These are phyloP conservation scores for Chaetophractus vellerosus DNA, from an alignment of 2,797 vertebrate genomes.

Conservation along the genomic window DNA sequence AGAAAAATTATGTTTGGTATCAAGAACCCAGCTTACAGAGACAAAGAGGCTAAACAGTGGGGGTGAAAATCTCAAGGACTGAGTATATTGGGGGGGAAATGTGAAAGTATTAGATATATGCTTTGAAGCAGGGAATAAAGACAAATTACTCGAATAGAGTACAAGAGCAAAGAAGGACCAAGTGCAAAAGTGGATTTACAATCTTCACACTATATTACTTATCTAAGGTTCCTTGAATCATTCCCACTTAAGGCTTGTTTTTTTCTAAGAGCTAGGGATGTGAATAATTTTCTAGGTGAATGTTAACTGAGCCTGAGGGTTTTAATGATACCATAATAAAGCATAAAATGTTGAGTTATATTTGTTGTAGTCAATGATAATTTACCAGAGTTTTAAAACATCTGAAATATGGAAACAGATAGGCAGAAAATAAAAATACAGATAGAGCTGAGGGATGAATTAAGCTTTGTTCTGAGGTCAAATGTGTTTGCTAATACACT, in stretches of 20 bases:
- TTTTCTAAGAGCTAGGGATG: background rate
- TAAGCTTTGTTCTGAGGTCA: background rate
- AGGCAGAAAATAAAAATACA: background rate
- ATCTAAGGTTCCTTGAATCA: background rate
- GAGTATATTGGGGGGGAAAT: background rate
- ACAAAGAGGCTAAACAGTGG: background rate
- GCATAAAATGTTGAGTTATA: background rate
- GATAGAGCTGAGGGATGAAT: background rate
- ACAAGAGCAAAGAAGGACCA: background rate
- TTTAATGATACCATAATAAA: background rate
- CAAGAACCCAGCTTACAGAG: background rate
- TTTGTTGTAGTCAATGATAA: background rate
- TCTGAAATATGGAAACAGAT: background rate
- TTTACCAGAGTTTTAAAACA: background rate
- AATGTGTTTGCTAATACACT: background rate
- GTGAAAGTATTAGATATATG: background rate
- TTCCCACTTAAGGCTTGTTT: background rate
- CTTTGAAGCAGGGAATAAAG: background rate
- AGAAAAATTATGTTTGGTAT: background rate
- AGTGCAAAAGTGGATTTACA: background rate
- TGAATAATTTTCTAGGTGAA: background rate
- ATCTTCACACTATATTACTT: background rate
- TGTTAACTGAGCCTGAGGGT: background rate
- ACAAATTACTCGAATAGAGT: background rate
- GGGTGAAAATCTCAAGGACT: background rate